Conservation (phyloP, 1,140 invertebrate genomes). For the Diabrotica virgifera region DNA sequence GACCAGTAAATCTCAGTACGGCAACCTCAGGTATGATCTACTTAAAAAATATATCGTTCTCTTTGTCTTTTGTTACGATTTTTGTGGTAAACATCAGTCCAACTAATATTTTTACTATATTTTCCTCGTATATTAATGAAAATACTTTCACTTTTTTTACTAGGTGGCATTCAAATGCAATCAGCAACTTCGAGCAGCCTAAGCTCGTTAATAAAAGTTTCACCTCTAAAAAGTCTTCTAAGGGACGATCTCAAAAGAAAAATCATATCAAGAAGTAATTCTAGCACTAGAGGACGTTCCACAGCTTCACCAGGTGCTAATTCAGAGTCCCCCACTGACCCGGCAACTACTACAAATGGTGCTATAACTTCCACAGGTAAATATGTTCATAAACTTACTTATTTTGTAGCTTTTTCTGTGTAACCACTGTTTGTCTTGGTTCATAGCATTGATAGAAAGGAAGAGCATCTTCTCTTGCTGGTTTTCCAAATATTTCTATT, state of each 20-base stretch:
- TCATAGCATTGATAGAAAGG: too few relatives aligned
- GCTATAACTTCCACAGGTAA: conserved; percentile 61
- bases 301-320: conserved; percentile 38
- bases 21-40: conserved; percentile 33
- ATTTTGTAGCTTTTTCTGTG: too few relatives aligned
- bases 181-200: conserved; percentile 61
- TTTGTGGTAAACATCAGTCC: too few relatives aligned
- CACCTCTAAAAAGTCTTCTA: conserved; percentile 77
- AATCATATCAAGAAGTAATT: conserved; percentile 59
- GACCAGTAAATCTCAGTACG: conserved; percentile 42
- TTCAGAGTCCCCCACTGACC: conserved; percentile 43
- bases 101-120: too few relatives aligned
- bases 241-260: conserved; percentile 76
- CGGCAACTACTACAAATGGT: conserved; percentile 56
- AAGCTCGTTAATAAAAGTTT: conserved; percentile 70
- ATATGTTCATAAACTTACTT: too few relatives aligned
- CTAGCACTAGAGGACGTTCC: conserved; percentile 40
- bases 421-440: too few relatives aligned
- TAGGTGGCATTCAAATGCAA: conserved; percentile 40
- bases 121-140: too few relatives aligned
- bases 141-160: background rate
- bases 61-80: too few relatives aligned
- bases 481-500: too few relatives aligned
- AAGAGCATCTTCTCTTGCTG: too few relatives aligned
- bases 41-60: background rate